Evolutionary conservation across 92 coral and sea anemone genomes (phyloP).

Genomic region (Paramuricea clavata): DNA sequence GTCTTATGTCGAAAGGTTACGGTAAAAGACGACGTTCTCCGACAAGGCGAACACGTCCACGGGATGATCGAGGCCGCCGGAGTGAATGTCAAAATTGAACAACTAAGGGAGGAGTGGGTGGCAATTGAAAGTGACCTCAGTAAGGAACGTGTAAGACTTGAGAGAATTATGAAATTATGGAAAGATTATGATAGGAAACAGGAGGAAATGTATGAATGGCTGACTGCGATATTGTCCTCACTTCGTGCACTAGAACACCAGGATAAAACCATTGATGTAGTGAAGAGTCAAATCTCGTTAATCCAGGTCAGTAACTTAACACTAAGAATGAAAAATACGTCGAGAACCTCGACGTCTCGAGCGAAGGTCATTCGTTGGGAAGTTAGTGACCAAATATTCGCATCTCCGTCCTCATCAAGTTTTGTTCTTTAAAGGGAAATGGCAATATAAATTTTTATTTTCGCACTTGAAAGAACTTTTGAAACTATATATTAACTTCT

Average conservation of each 20-base stretch:
- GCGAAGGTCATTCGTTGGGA: no score
- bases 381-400: no score
- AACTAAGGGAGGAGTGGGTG: slow-evolving; percentile 87
- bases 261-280: slow-evolving; percentile 72
- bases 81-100: slow-evolving; percentile 71
- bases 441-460: no score
- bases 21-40: slow-evolving; percentile 79
- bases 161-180: slow-evolving; percentile 79
- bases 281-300: slow-evolving; percentile 81
- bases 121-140: slow-evolving; percentile 79
- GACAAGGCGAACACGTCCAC: slow-evolving; percentile 90
- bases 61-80: slow-evolving; percentile 84
- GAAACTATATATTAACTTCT: no score
- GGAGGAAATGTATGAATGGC: slow-evolving; percentile 87
- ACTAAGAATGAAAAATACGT: background rate
- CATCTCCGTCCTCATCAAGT: no score
- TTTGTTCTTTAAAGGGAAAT: no score
- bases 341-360: no score
- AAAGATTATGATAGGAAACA: slow-evolving; percentile 76
- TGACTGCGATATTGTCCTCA: slow-evolving; percentile 79
- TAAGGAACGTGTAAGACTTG: slow-evolving; percentile 88
- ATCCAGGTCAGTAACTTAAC: slow-evolving; percentile 68
- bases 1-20: slow-evolving; percentile 51
- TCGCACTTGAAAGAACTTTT: no score
- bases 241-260: slow-evolving; percentile 71